Evolutionary conservation across 2,888 invertebrate genomes (phyloP).

Genomic region (Drosophila macrospina): DNA sequence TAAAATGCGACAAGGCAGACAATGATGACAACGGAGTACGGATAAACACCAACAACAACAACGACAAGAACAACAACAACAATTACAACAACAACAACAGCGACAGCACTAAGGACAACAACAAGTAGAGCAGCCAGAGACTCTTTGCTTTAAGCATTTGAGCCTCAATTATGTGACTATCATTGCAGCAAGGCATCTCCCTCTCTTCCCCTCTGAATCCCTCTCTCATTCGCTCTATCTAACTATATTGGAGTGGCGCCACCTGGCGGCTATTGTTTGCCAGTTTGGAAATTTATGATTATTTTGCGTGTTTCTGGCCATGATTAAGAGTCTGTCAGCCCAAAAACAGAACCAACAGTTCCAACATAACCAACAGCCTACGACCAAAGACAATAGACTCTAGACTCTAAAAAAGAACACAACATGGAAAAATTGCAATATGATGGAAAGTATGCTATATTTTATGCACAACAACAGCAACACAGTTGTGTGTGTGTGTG

Average conservation of each 20-base stretch:
- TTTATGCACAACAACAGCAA: conserved; percentile 9
- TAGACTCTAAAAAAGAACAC: neutral
- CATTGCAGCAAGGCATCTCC: neutral
- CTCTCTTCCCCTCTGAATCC: neutral
- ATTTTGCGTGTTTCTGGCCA: conserved; percentile 60
- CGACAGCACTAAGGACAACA: too few species aligned
- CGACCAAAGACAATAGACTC: conserved; percentile 24
- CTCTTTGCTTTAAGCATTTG: conserved; percentile 23
- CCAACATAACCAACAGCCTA: conserved; percentile 7
- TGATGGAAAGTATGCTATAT: conserved; percentile 30
- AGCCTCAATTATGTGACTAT: conserved; percentile 35
- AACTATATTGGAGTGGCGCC: conserved; percentile 28
- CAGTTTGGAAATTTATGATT: conserved; percentile 60
- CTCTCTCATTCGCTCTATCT: neutral
- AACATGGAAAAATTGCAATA: conserved; percentile 12
- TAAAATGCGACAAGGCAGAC: conserved; percentile 61
- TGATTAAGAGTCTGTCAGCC: conserved; percentile 45
- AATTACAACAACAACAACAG: neutral
- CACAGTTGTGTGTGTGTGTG: too few species aligned
- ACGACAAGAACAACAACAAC: conserved; percentile 1
- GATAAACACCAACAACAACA: conserved; percentile 28
- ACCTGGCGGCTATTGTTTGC: conserved; percentile 51
- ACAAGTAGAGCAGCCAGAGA: neutral
- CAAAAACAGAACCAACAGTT: neutral
- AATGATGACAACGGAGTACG: conserved; percentile 43